Evolutionary conservation across 2,113 vertebrate genomes (phyloP).

Genomic region (Aphyosemion australe): DNA sequence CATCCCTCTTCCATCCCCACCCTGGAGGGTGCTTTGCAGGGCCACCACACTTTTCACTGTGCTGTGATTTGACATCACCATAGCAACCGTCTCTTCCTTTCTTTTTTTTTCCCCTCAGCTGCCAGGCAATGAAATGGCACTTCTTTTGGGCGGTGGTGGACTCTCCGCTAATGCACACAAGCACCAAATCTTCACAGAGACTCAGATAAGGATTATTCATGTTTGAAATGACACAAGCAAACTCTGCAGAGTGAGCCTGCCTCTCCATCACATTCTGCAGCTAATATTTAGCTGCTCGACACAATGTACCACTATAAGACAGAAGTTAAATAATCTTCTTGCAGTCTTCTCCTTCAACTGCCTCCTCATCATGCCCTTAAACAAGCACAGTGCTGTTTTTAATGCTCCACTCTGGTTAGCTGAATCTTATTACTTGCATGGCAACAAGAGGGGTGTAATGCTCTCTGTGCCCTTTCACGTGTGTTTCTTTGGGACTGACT

Average conservation of each 20-base stretch:
- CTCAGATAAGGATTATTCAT: background rate
- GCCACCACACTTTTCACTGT: slow-evolving; percentile 44
- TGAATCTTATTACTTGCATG: too few relatives aligned
- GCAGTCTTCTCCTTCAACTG: background rate
- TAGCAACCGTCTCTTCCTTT: slow-evolving; percentile 59
- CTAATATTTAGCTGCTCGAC: background rate
- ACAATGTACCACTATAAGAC: slow-evolving; percentile 13
- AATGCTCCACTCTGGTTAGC: too few relatives aligned
- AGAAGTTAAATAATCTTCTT: background rate
- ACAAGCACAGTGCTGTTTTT: background rate
- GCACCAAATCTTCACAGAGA: background rate
- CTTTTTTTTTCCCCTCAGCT: slow-evolving; percentile 28
- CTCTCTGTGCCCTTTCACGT: too few relatives aligned
- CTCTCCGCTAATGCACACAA: slow-evolving; percentile 9
- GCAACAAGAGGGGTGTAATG: too few relatives aligned
- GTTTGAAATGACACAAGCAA: background rate
- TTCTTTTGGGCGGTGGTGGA: slow-evolving; percentile 37
- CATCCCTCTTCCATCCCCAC: slow-evolving; percentile 6
- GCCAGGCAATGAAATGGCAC: slow-evolving; percentile 61
- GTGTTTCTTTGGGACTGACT: too few relatives aligned
- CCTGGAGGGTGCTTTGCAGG: slow-evolving; percentile 31
- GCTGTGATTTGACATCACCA: slow-evolving; percentile 64
- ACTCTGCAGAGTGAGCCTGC: background rate
- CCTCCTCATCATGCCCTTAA: background rate
- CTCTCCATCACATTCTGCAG: background rate